Evolutionary conservation across 2,888 invertebrate species (phyloP), one percentile per base, ranked within the genome.

Genomic region (Pyrrhia umbra): DNA sequence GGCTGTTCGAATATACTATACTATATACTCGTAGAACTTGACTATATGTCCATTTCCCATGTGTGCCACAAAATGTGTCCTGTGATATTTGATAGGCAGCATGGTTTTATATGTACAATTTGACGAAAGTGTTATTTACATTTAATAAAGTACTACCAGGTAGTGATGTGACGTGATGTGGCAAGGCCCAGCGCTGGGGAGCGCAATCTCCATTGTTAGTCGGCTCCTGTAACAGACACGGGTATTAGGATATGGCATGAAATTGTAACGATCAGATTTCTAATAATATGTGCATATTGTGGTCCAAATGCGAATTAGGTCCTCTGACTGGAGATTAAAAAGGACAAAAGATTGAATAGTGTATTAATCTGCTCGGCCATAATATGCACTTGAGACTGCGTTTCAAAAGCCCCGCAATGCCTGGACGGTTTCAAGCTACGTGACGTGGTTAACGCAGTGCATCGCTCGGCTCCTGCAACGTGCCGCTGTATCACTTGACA

Each of bases 161-260:
- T 69, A 96, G 86, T 10, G 96, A 96, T 42, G 95, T 96, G 67
- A 96, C 95, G 85, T 95, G 96, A 68, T 96, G 96, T 79, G 96
- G 96, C 68, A 96, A 83, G 37, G 94, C 92, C 95, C 95, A 95
- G 63, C 95, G 94, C 73, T 95, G 95, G 43, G 94, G 90, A 40
- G 91, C 85, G 80, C 92, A 89, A 71, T 95, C 94, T 63, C 88
- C 89, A 80, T 83, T 86, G 75, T 70, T 79, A 49, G 77, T 77
- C 65, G 82, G 76, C 78, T 94, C 94, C 94, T 94, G 90, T 3
- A 90, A 90, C 75, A 89, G 58, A 69, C 3, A 8, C 6, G 20
- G 0, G 30, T 42, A 39, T 69, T 47, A 70, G 21, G 21, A 27
- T 20, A 46, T 4, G 15, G 6, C 9, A 1, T 10, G 6, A 8